These are phyloP conservation scores for Acrocephalus arundinaceus DNA, from an alignment of 2,113 vertebrate genomes.

Conservation along the genomic window DNA sequence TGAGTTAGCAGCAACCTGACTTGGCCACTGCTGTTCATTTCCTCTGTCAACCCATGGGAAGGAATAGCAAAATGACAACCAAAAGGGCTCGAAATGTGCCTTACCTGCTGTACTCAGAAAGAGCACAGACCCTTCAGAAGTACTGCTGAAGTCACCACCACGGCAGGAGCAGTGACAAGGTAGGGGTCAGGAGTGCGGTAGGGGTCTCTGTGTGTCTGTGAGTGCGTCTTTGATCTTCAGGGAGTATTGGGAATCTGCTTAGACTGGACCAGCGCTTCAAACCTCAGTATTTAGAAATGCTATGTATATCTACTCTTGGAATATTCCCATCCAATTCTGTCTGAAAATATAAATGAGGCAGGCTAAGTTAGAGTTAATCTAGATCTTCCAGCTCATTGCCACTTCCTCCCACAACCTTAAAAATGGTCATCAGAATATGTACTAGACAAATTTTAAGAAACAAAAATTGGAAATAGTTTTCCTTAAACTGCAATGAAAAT, in stretches of 20 bases:
- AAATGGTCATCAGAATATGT: neutral
- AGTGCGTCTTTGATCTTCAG: neutral
- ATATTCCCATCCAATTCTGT: neutral
- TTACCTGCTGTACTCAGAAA: neutral
- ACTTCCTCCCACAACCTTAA: neutral
- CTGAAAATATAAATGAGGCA: neutral
- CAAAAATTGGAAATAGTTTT: neutral
- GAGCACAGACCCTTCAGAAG: neutral
- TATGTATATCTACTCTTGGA: neutral
- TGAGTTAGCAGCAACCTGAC: neutral
- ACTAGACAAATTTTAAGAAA: neutral
- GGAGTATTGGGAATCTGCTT: neutral
- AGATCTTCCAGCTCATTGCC: neutral
- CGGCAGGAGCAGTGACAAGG: too few relatives aligned
- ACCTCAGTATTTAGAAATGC: accelerated
- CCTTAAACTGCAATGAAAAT: neutral
- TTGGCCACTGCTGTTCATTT: accelerated
- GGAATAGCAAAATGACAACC: neutral
- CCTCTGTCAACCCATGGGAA: neutral
- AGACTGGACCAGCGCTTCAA: neutral
- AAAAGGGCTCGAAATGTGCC: neutral
- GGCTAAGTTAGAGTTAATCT: neutral
- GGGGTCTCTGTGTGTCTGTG: neutral
- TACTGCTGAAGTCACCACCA: neutral
- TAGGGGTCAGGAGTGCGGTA: too few relatives aligned